These are phyloP conservation scores for Octodon degus DNA, from an alignment of 2,113 vertebrate species.

Conservation along the genomic window DNA sequence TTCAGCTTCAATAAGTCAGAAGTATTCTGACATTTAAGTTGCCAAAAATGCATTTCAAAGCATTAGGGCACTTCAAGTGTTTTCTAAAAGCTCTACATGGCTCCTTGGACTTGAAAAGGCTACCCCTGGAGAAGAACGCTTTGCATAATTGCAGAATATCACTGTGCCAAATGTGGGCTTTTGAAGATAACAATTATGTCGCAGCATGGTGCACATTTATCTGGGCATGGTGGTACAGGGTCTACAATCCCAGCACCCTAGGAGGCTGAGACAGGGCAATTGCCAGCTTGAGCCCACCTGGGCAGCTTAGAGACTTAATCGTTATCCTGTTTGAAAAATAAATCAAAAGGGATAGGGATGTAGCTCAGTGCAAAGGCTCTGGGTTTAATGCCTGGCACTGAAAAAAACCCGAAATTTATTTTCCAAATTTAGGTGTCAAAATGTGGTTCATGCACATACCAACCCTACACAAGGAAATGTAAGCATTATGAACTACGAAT, in stretches of 20 bases:
- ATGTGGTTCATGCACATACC: background rate
- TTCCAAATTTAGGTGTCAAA: background rate
- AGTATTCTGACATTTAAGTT: background rate
- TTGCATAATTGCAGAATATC: background rate
- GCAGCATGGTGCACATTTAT: background rate
- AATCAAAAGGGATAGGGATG: background rate
- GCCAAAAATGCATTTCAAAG: background rate
- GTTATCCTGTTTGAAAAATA: background rate
- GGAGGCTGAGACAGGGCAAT: background rate
- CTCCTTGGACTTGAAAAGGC: background rate
- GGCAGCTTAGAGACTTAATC: background rate
- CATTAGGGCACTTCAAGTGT: background rate
- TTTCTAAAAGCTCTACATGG: slow-evolving; percentile 2
- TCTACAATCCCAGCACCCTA: background rate
- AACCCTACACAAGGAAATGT: background rate
- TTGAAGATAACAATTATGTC: slow-evolving; percentile 9
- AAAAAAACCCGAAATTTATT: background rate
- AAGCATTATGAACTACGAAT: background rate
- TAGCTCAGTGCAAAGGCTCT: background rate
- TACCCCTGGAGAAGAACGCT: background rate
- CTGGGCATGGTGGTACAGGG: background rate
- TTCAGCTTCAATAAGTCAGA: background rate
- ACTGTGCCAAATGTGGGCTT: background rate
- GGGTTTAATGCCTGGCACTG: background rate
- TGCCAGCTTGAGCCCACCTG: background rate